phyloP scores from a whole-genome alignment of 2,113 vertebrate genomes.

The Xiphophorus couchianus region DNA sequence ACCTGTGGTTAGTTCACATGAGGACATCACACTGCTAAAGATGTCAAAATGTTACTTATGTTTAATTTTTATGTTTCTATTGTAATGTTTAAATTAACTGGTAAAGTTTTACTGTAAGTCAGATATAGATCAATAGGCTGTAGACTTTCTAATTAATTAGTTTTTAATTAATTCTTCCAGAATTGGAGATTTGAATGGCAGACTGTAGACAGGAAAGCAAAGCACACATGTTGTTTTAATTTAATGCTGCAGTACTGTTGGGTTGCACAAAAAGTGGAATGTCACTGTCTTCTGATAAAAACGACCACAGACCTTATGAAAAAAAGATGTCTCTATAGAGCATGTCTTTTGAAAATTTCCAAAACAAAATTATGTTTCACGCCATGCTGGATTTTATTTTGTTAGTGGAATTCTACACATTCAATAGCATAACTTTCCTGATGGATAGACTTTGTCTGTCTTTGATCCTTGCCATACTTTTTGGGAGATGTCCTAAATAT shows the following conservation, averaged over 20 bases:
- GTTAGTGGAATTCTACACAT: no score
- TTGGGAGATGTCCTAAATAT: no score
- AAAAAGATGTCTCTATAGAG: background rate
- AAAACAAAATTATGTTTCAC: background rate
- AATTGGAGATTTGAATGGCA: background rate
- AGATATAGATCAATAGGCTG: background rate
- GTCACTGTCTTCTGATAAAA: background rate
- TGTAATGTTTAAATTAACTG: background rate
- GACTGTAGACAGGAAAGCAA: background rate
- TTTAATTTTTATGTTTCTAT: background rate
- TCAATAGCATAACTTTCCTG: no score
- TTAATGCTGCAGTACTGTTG: background rate
- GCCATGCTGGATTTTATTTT: no score
- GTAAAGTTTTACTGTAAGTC: background rate
- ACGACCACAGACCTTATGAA: background rate
- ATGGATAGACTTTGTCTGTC: no score
- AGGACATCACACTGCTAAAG: background rate
- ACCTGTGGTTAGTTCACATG: constrained; percentile 23
- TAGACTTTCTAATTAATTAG: background rate
- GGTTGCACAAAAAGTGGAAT: background rate
- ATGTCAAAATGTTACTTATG: background rate
- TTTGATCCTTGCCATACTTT: no score
- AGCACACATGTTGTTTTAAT: background rate
- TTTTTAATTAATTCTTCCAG: background rate
- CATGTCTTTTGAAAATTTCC: background rate